Conservation (phyloP, 2,113 vertebrate genomes). For the Columba livia region DNA sequence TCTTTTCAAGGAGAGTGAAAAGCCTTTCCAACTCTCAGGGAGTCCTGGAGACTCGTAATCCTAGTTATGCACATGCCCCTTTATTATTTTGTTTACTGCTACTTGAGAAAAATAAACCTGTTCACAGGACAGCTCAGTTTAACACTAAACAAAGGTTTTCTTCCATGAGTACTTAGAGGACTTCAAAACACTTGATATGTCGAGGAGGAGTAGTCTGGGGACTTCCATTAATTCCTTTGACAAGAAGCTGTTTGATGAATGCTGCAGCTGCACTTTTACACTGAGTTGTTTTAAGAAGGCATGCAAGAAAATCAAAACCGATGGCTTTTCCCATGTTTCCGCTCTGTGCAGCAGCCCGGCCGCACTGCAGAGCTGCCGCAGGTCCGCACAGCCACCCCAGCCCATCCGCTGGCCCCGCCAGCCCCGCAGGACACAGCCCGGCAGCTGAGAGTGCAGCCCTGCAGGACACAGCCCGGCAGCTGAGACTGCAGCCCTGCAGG, state of each 20-base stretch:
- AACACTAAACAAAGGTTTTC: background rate
- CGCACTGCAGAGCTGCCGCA: background rate
- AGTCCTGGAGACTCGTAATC: background rate
- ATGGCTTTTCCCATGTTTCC: background rate
- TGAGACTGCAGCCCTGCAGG: background rate
- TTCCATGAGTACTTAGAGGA: background rate
- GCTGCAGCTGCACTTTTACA: background rate
- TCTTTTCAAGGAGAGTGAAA: background rate
- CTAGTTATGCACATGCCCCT: background rate
- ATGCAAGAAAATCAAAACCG: background rate
- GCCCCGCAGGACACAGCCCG: too few species aligned
- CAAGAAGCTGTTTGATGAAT: background rate
- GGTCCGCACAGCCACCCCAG: too few species aligned
- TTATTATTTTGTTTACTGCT: background rate
- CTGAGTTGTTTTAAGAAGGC: background rate
- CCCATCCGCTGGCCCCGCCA: too few species aligned
- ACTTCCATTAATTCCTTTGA: background rate
- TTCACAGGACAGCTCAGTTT: background rate
- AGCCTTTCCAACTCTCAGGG: background rate
- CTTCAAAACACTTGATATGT: background rate
- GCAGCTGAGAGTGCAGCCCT: too few species aligned
- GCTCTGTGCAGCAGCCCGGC: fast-evolving
- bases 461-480: fast-evolving
- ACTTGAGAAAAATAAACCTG: background rate
- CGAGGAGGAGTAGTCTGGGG: background rate